Percentiles rank a stretch among this genome's conserved stretches.
These are phyloP conservation scores for Cyphomyrus discorhynchus DNA, from an alignment of 2,113 vertebrate species.

Conservation along the genomic window DNA sequence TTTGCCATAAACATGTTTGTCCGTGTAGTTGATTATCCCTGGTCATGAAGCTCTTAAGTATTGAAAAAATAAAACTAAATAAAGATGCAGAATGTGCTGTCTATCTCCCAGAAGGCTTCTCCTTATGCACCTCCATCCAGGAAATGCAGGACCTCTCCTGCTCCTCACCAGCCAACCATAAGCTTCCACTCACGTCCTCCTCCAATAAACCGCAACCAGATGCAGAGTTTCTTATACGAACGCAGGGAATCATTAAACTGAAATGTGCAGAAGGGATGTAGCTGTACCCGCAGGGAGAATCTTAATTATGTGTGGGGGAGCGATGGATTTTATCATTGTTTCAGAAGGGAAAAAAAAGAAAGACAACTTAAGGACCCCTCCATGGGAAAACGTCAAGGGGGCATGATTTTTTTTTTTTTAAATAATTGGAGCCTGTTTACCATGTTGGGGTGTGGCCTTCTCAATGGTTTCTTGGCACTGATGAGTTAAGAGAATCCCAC, in stretches of 20 bases:
- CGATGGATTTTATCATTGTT: neutral
- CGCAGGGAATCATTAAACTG: slow-evolving; percentile 4
- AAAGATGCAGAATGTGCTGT: neutral
- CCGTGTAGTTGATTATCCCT: neutral
- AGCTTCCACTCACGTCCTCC: neutral
- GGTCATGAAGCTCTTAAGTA: neutral
- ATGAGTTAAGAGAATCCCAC: neutral
- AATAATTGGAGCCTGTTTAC: neutral
- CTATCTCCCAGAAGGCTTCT: neutral
- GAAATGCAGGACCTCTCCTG: neutral
- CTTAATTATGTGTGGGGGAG: neutral
- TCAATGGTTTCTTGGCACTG: neutral
- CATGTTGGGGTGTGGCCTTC: neutral
- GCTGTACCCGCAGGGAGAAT: neutral
- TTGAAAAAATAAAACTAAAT: neutral
- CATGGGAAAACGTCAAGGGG: neutral
- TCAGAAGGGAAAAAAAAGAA: neutral
- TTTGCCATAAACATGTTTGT: neutral
- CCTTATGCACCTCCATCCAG: neutral
- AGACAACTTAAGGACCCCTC: neutral
- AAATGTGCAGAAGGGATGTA: neutral
- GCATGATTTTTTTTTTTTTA: neutral
- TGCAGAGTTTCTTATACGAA: neutral
- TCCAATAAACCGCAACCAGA: slow-evolving; percentile 18
- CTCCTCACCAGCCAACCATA: slow-evolving; percentile 10